phyloP scores from a whole-genome alignment of 2,888 invertebrate genomes.

The Cactoblastis cactorum region DNA sequence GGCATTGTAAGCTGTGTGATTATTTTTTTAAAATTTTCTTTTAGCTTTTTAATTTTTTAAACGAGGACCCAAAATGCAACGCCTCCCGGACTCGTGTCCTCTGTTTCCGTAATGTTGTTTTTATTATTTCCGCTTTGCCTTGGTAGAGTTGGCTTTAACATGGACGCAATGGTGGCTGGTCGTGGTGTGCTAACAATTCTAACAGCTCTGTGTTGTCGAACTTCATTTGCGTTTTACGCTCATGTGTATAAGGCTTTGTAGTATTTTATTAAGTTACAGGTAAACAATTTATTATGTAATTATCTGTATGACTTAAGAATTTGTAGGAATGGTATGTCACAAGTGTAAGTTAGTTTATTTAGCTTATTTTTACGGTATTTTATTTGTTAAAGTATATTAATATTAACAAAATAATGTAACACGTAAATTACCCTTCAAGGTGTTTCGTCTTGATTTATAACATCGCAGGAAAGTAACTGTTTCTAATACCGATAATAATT shows the following conservation, averaged over 20 bases:
- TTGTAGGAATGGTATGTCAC: constrained; percentile 13
- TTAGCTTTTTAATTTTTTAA: constrained; percentile 54
- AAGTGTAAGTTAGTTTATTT: not conserved
- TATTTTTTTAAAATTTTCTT: constrained; percentile 58
- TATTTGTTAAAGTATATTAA: constrained; percentile 5
- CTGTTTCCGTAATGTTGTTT: constrained; percentile 77
- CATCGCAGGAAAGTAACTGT: not conserved
- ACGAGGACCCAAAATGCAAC: constrained; percentile 49
- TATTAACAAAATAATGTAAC: constrained; percentile 17
- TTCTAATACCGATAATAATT: not conserved
- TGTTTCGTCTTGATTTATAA: not conserved
- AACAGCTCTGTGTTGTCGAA: constrained; percentile 56
- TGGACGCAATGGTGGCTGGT: constrained; percentile 68
- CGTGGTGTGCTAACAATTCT: constrained; percentile 75
- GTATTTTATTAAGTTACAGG: constrained; percentile 39
- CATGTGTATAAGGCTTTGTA: constrained; percentile 52
- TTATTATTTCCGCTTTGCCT: constrained; percentile 74
- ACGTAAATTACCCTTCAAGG: not conserved
- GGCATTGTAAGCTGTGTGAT: constrained; percentile 75
- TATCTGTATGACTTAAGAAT: constrained; percentile 9
- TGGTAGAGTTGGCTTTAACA: constrained; percentile 77
- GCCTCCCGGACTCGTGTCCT: constrained; percentile 76
- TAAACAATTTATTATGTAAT: constrained; percentile 27
- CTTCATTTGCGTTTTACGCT: constrained; percentile 66
- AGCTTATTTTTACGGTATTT: constrained; percentile 12